Conservation (phyloP, 2,113 vertebrate genomes). For the Brienomyrus longianalis region DNA sequence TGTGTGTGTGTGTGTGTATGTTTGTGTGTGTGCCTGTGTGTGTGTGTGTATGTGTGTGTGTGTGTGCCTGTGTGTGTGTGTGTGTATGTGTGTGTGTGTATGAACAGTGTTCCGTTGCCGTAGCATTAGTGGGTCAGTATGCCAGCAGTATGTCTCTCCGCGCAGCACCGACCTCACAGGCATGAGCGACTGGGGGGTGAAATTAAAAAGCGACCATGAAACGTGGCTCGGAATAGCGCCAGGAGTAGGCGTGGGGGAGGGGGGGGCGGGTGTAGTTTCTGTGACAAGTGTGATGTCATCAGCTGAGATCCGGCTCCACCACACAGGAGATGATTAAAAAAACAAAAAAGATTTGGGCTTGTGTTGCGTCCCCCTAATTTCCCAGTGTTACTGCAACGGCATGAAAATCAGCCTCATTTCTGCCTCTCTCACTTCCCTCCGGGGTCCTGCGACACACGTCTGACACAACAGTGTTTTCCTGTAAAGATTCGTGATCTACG, state of each 20-base stretch:
- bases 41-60: background rate
- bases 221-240: background rate
- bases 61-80: background rate
- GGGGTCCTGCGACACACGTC: background rate
- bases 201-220: background rate
- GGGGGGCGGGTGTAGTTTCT: background rate
- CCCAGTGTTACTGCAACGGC: background rate
- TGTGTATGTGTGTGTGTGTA: conserved; percentile 19
- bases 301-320: background rate
- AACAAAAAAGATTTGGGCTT: background rate
- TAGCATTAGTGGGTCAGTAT: conserved; percentile 68
- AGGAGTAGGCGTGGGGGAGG: background rate
- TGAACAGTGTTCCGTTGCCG: conserved; percentile 43
- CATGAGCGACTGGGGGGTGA: conserved; percentile 18
- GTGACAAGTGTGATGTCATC: background rate
- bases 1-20: too few species aligned
- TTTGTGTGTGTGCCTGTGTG: too few species aligned
- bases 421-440: background rate
- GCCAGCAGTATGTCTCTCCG: conserved; percentile 61
- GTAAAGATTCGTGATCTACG: background rate
- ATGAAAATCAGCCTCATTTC: background rate
- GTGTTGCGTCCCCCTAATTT: conserved; percentile 15
- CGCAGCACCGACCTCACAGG: conserved; percentile 33
- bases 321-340: background rate
- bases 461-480: background rate